Evolutionary conservation across 2,113 vertebrate species (phyloP), one percentile per base, ranked within the genome.

Genomic region (Tetrax tetrax): DNA sequence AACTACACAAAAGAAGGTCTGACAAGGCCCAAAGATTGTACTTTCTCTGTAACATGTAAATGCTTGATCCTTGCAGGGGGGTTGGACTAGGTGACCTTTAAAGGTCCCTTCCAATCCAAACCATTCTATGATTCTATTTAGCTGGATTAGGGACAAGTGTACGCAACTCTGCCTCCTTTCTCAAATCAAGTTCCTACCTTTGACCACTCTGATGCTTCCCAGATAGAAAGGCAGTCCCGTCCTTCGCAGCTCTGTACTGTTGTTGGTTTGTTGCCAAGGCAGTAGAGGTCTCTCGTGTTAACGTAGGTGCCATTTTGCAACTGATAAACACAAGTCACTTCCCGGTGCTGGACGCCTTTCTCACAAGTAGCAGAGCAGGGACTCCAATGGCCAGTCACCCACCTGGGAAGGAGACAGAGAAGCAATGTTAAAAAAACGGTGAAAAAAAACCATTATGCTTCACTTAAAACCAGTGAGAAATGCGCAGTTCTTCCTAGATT

Each of bases 131-230:
- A 43, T 43, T 43, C 41, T 43, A 28, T 21, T 37, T 15, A 10
- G 57, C 72, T 18, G 43, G 31, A 78, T n/a, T 16, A 27, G n/a
- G 48, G 43, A 27, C n/a, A 70, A n/a, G 56, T 60, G 33, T 16
- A 28, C 7, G 41, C 45, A 69, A 69, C 27, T n/a, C 37, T 78
- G 48, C 28, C 53, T 94, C 28, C 69, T 60, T 54, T 68, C 53
- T 77, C 9, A 21, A 43, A n/a, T 29, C 53, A 14, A 25, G 24
- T 9, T 94, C 97, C 51, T 94, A 99, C 99, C 99, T 99, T 98
- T 78, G 99, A 99, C 99, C 99, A 99, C 96, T 99, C 99, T 1
- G 99, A 99, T 1, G 99, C 99, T 89, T 99, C 99, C 99, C 99
- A 99, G 89, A 99, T 97, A 14, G 98, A 98, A 68, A 99, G 98